Conservation (phyloP, 1,140 invertebrate species). For the Papilio xuthus region DNA sequence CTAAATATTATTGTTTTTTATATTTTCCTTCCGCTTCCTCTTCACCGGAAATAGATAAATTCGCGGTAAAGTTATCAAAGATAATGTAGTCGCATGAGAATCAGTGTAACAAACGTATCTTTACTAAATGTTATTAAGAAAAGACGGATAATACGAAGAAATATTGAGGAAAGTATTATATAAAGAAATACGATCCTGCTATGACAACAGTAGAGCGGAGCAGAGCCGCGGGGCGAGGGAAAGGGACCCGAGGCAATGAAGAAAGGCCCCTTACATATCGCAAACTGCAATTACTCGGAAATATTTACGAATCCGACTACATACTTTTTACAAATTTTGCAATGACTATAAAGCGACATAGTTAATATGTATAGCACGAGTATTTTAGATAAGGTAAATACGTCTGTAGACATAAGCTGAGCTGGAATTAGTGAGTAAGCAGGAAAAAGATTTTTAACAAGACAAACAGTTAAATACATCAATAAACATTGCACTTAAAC, state of each 20-base stretch:
- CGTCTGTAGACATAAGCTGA: neutral
- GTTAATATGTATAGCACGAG: too few species aligned
- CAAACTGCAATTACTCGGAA: neutral
- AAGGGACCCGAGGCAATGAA: neutral
- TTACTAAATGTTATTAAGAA: slow-evolving; percentile 11
- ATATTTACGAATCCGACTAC: neutral
- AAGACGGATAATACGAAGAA: neutral
- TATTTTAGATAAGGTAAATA: neutral
- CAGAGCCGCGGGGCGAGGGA: neutral
- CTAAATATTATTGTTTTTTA: neutral
- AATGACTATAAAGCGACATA: too few species aligned
- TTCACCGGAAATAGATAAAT: neutral
- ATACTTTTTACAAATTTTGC: neutral
- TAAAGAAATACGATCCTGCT: slow-evolving; percentile 3
- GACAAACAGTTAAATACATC: neutral
- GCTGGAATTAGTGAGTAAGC: neutral
- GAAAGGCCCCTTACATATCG: neutral
- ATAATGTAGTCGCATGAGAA: neutral
- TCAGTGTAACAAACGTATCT: neutral
- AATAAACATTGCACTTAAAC: neutral
- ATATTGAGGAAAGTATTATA: neutral
- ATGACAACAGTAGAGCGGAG: neutral
- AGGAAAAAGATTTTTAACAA: neutral
- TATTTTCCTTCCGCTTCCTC: neutral
- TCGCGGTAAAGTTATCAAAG: neutral